These are phyloP conservation scores for Sycophila sp. DNA, from an alignment of 1,140 invertebrate genomes.

Conservation along the genomic window DNA sequence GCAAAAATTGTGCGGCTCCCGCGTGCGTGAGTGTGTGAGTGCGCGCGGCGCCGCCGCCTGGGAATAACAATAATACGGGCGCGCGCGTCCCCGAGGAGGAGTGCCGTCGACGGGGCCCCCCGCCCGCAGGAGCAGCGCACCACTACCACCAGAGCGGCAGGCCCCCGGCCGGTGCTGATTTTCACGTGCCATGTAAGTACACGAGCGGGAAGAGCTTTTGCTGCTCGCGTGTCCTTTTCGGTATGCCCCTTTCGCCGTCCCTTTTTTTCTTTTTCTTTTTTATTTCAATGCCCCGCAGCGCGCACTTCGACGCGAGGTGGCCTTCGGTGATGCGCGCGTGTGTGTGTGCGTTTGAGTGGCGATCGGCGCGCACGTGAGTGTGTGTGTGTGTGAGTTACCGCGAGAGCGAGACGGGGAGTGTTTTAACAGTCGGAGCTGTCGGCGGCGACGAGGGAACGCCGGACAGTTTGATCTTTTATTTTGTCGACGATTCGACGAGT, in stretches of 20 bases:
- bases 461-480: no score
- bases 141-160: no score
- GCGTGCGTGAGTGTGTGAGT: not conserved
- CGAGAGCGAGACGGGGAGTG: not conserved
- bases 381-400: not conserved
- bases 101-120: no score
- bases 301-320: conserved; percentile 43
- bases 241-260: not conserved
- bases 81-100: not conserved
- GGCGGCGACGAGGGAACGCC: no score
- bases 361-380: not conserved
- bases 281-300: not conserved
- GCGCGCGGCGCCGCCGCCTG: no score
- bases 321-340: conserved; percentile 45
- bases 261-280: not conserved
- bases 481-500: no score
- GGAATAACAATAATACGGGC: not conserved
- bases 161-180: no score
- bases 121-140: no score
- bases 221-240: not conserved
- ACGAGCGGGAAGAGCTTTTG: no score
- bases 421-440: no score
- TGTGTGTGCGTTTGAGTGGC: not conserved
- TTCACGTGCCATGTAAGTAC: no score
- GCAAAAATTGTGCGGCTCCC: conserved; percentile 56